These are phyloP conservation scores for Hemibagrus guttatus DNA, from an alignment of 2,797 vertebrate species.

Conservation along the genomic window DNA sequence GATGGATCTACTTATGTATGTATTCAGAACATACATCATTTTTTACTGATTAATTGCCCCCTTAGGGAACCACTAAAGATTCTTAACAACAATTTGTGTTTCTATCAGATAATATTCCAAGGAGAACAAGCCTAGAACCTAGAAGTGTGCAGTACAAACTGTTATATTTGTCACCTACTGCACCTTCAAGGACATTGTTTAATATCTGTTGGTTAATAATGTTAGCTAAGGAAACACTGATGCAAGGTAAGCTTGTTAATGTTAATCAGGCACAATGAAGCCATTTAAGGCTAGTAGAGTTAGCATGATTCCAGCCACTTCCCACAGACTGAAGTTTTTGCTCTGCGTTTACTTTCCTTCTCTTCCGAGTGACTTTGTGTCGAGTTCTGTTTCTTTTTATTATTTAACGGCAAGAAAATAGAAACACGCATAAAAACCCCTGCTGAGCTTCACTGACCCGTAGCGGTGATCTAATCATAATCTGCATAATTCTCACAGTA, in stretches of 20 bases:
- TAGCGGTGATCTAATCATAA: slow-evolving; percentile 17
- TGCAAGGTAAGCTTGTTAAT: neutral
- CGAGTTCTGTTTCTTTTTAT: neutral
- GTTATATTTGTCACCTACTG: neutral
- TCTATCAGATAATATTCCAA: neutral
- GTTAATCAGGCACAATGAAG: neutral
- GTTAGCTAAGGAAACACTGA: neutral
- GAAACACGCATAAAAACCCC: neutral
- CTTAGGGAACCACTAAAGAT: neutral
- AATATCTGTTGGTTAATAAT: neutral
- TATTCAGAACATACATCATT: neutral
- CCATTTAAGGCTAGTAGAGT: neutral
- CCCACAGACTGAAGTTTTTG: neutral
- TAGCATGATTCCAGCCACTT: neutral
- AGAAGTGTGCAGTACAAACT: neutral
- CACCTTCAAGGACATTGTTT: neutral
- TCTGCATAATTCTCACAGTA: neutral
- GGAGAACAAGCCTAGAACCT: neutral
- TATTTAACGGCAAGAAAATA: neutral
- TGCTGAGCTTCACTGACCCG: slow-evolving; percentile 22
- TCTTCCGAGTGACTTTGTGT: neutral
- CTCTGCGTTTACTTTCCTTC: neutral
- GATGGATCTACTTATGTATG: too few species aligned
- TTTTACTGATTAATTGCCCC: neutral
- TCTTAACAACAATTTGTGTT: neutral